Percentiles rank a stretch among this genome's conserved stretches.
Conservation (phyloP, 1,140 invertebrate species). For the Bombyx mandarina region DNA sequence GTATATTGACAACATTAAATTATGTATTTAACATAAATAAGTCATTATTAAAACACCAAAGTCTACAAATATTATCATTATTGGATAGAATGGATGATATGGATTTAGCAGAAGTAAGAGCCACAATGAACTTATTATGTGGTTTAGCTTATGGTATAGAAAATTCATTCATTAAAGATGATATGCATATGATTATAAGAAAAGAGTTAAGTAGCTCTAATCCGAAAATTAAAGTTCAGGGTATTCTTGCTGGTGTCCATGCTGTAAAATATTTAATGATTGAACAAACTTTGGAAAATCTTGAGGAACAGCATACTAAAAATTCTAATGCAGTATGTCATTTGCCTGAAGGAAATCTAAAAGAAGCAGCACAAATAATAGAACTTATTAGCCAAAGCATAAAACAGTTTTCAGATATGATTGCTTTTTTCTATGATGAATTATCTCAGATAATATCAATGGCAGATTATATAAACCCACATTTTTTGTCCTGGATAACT, state of each 20-base stretch:
- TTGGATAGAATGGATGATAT: conserved; percentile 59
- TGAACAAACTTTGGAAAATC: conserved; percentile 24
- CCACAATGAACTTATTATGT: conserved; percentile 62
- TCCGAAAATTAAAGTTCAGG: conserved; percentile 54
- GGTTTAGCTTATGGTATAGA: conserved; percentile 56
- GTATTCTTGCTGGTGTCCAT: conserved; percentile 59
- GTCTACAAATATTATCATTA: conserved; percentile 58
- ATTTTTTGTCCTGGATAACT: conserved; percentile 75
- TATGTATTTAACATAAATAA: conserved; percentile 55
- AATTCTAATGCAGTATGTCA: conserved; percentile 34
- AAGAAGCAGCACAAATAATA: conserved; percentile 60
- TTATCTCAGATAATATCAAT: conserved; percentile 73
- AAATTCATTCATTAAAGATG: conserved; percentile 59
- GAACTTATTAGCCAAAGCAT: conserved; percentile 55
- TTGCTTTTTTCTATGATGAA: conserved; percentile 82
- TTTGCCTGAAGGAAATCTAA: conserved; percentile 47
- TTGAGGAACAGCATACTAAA: conserved; percentile 31
- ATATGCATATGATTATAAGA: conserved; percentile 64
- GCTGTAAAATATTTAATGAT: conserved; percentile 61
- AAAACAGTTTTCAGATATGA: conserved; percentile 64
- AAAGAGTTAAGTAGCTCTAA: conserved; percentile 61
- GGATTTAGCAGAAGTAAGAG: conserved; percentile 46
- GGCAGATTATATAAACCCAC: conserved; percentile 66
- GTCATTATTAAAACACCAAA: conserved; percentile 49
- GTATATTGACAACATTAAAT: conserved; percentile 50